A percentile compares a stretch with the other conserved stretches of the same genome.
Conservation (phyloP, 2,888 invertebrate genomes). For the Synanthedon myopaeformis region DNA sequence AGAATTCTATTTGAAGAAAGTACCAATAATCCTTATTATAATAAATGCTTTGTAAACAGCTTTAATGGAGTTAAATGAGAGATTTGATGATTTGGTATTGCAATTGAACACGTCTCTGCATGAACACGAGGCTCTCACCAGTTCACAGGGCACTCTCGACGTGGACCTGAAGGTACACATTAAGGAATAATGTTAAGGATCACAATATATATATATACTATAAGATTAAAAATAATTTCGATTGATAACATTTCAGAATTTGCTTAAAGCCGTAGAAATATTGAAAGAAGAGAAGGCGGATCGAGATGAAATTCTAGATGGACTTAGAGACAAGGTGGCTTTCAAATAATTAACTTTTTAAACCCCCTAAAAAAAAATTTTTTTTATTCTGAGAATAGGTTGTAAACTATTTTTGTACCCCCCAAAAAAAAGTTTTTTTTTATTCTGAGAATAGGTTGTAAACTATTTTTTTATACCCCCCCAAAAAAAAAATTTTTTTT, state of each 20-base stretch:
- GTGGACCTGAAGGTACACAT: constrained; percentile 30
- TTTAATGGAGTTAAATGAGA: constrained; percentile 37
- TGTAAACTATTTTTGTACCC: too few relatives aligned
- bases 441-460: too few relatives aligned
- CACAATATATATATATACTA: background rate
- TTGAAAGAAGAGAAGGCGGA: constrained; percentile 52
- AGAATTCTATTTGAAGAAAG: too few relatives aligned
- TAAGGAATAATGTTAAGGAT: background rate
- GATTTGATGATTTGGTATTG: constrained; percentile 25
- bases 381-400: too few relatives aligned
- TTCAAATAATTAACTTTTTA: too few relatives aligned
- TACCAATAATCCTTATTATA: too few relatives aligned
- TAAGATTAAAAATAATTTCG: background rate
- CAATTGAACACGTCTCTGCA: constrained; percentile 28
- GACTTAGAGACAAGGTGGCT: constrained; percentile 44
- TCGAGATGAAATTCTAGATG: constrained; percentile 47
- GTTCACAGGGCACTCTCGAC: constrained; percentile 24
- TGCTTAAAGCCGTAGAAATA: constrained; percentile 41
- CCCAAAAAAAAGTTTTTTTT: too few relatives aligned
- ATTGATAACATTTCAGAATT: constrained; percentile 20
- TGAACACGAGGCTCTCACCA: constrained; percentile 23
- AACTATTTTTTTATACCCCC: too few relatives aligned
- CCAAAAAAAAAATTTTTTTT: too few relatives aligned
- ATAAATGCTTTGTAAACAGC: constrained; percentile 18
- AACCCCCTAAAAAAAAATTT: too few relatives aligned